Conservation (phyloP, 1,140 invertebrate genomes). For the Coenobita brevimanus region DNA sequence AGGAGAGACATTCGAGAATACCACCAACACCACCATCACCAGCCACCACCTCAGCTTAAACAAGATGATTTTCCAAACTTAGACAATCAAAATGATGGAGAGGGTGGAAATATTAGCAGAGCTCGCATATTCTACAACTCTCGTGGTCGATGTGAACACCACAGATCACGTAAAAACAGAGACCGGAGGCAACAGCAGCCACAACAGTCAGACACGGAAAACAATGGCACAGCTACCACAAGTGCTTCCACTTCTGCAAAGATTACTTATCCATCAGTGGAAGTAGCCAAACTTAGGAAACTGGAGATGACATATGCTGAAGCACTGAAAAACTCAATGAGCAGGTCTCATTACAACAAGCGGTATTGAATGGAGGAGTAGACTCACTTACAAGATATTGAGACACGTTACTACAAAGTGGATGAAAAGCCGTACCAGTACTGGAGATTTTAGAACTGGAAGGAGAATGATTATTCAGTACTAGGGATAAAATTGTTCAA, state of each 20-base stretch:
- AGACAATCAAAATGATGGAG: constrained; percentile 15
- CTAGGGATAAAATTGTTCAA: too few relatives aligned
- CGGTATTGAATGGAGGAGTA: constrained; percentile 28
- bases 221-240: neutral
- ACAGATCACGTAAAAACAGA: constrained; percentile 39
- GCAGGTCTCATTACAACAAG: constrained; percentile 51
- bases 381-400: too few relatives aligned
- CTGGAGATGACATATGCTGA: constrained; percentile 89
- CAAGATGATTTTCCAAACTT: constrained; percentile 32
- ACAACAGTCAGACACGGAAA: neutral
- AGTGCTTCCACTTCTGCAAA: constrained; percentile 31
- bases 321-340: constrained; percentile 75
- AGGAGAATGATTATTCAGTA: too few relatives aligned
- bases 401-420: too few relatives aligned
- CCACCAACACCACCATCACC: constrained; percentile 15
- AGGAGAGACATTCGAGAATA: constrained; percentile 18
- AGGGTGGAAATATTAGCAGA: neutral
- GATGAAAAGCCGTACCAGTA: too few relatives aligned
- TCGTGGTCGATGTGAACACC: constrained; percentile 32
- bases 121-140: constrained; percentile 48
- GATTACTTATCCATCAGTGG: constrained; percentile 83
- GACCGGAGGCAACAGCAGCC: constrained; percentile 17
- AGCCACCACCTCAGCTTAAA: neutral
- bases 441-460: too few relatives aligned
- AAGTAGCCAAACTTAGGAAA: constrained; percentile 85